phyloP scores from a whole-genome alignment of 2,888 invertebrate species.

The Dicyrtomina minuta region DNA sequence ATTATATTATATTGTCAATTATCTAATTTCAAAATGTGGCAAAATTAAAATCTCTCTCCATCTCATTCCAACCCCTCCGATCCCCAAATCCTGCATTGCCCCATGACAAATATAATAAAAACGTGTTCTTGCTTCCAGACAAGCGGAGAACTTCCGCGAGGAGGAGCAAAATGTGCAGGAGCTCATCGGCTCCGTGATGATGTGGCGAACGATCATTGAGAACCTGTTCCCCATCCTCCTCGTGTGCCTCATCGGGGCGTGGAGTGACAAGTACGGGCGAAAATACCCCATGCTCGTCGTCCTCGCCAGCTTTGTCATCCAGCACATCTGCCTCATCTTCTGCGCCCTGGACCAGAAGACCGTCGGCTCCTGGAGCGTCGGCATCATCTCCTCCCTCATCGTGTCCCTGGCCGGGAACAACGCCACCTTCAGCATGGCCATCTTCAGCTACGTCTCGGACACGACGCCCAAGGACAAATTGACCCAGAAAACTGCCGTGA shows the following conservation, averaged over 20 bases:
- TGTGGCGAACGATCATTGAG: slow-evolving; percentile 81
- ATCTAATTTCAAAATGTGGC: too few relatives aligned
- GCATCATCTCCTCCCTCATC: slow-evolving; percentile 39
- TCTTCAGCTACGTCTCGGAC: slow-evolving; percentile 83
- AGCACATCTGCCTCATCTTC: slow-evolving; percentile 42
- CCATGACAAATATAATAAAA: neutral
- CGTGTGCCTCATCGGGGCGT: slow-evolving; percentile 78
- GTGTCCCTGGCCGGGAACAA: slow-evolving; percentile 42
- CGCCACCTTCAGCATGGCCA: slow-evolving; percentile 68
- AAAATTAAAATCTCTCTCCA: too few relatives aligned
- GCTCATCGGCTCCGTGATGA: slow-evolving; percentile 69
- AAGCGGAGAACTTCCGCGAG: slow-evolving; percentile 60
- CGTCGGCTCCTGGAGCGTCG: slow-evolving; percentile 44
- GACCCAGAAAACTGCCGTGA: slow-evolving; percentile 75
- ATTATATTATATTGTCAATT: too few relatives aligned
- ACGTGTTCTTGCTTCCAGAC: too few relatives aligned
- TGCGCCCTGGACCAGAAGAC: slow-evolving; percentile 25
- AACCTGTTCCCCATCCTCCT: slow-evolving; percentile 76
- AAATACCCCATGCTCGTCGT: slow-evolving; percentile 74
- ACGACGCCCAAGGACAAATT: slow-evolving; percentile 69
- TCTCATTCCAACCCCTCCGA: too few relatives aligned
- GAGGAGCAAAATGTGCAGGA: slow-evolving; percentile 69
- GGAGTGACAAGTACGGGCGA: slow-evolving; percentile 70
- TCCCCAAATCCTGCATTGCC: too few relatives aligned
- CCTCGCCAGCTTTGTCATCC: slow-evolving; percentile 61